phyloP scores from a whole-genome alignment of 1,140 invertebrate species.

The Agraylea sexmaculata region DNA sequence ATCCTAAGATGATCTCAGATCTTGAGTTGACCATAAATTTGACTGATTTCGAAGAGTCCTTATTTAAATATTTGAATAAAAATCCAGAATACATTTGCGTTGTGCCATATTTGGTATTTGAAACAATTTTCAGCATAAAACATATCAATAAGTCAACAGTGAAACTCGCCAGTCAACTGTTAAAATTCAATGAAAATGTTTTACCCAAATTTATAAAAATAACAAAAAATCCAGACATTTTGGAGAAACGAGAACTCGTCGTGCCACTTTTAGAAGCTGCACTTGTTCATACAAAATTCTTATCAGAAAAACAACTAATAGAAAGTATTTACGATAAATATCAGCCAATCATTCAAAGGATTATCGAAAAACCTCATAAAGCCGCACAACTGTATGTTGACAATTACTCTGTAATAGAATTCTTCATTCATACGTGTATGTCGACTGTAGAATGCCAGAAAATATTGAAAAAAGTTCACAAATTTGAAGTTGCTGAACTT shows the following conservation, averaged over 20 bases:
- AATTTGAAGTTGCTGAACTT: constrained; percentile 44
- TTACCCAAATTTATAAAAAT: constrained; percentile 34
- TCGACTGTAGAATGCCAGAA: constrained; percentile 40
- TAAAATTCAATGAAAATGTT: constrained; percentile 36
- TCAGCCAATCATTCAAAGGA: constrained; percentile 44
- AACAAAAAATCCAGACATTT: constrained; percentile 30
- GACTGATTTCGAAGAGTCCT: constrained; percentile 38
- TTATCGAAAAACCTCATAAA: constrained; percentile 51
- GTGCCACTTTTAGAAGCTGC: constrained; percentile 42
- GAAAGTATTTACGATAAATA: constrained; percentile 41
- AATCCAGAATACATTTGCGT: constrained; percentile 42
- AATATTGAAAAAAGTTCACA: constrained; percentile 42
- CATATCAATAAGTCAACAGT: constrained; percentile 39
- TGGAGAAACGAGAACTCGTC: constrained; percentile 43
- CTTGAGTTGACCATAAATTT: constrained; percentile 33
- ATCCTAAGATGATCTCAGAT: constrained; percentile 27
- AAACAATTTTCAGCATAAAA: constrained; percentile 31
- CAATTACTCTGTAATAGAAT: constrained; percentile 36
- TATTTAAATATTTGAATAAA: constrained; percentile 42
- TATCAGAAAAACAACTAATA: constrained; percentile 31
- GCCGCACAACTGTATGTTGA: constrained; percentile 46
- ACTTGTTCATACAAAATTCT: constrained; percentile 29
- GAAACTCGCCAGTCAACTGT: constrained; percentile 35
- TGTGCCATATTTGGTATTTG: constrained; percentile 39
- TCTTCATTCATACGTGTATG: constrained; percentile 44